Conservation (phyloP, 2,113 vertebrate genomes). For the Platanista minor region DNA sequence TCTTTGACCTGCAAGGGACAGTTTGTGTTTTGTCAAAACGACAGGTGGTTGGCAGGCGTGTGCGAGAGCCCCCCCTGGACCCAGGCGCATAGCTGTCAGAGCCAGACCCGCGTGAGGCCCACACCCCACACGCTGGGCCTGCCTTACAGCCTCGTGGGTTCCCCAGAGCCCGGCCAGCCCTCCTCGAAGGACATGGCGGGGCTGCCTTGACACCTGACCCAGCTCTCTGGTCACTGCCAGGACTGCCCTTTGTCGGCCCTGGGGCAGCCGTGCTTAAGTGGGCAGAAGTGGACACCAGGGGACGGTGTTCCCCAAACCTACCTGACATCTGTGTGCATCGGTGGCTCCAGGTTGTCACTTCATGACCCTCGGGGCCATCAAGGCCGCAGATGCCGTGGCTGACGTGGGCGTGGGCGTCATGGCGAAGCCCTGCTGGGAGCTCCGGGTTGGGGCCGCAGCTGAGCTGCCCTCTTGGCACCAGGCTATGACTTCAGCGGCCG, state of each 20-base stretch:
- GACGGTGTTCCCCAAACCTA: neutral
- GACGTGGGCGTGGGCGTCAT: rapidly evolving
- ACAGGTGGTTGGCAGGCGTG: rapidly evolving
- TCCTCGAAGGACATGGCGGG: rapidly evolving
- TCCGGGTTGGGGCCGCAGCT: neutral
- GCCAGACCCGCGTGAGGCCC: rapidly evolving
- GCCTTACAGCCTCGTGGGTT: rapidly evolving
- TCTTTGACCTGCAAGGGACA: neutral
- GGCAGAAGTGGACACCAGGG: rapidly evolving
- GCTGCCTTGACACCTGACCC: neutral
- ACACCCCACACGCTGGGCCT: rapidly evolving
- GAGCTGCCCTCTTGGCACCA: neutral
- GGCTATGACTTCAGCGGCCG: rapidly evolving
- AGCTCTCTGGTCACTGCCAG: rapidly evolving
- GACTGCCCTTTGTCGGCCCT: rapidly evolving
- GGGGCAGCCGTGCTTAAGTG: rapidly evolving
- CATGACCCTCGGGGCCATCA: rapidly evolving
- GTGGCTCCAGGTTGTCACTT: neutral
- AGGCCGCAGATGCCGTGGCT: rapidly evolving
- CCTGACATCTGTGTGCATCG: rapidly evolving
- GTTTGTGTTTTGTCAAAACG: neutral
- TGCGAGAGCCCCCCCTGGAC: neutral
- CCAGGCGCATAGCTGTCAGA: neutral
- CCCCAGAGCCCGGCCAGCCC: neutral
- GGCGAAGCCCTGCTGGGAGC: neutral